Conservation (phyloP, 2,888 invertebrate genomes). For the Phalera bucephala region DNA sequence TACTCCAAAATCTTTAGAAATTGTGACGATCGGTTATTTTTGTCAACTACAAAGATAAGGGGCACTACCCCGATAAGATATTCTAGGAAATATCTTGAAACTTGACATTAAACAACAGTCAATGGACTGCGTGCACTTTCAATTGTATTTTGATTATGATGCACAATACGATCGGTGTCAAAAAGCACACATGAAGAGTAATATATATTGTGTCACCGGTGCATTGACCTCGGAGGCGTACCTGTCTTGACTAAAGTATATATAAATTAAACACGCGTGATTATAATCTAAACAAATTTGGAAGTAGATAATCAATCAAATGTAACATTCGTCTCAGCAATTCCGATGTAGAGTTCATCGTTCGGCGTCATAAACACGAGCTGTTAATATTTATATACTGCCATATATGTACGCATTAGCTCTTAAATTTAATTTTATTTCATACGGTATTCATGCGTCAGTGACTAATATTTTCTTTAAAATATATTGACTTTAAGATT, state of each 20-base stretch:
- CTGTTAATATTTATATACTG: background rate
- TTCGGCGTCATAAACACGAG: conserved; percentile 5
- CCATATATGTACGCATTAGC: background rate
- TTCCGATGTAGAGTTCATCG: conserved; percentile 29
- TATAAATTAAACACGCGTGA: conserved; percentile 29
- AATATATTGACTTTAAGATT: no score
- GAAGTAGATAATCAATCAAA: conserved; percentile 36
- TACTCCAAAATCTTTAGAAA: no score
- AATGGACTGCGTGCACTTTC: conserved; percentile 16
- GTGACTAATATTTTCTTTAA: background rate
- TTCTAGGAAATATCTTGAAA: no score
- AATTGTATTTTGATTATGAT: conserved; percentile 20
- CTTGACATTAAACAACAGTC: no score
- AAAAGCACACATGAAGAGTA: conserved; percentile 28
- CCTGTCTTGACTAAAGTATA: conserved; percentile 28
- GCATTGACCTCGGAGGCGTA: conserved; percentile 44
- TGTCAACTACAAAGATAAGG: no score
- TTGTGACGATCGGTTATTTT: no score
- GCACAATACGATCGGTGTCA: conserved; percentile 31
- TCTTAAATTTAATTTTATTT: background rate
- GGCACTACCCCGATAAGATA: no score
- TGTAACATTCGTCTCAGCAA: conserved; percentile 23
- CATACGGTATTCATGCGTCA: background rate
- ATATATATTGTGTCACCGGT: conserved; percentile 29
- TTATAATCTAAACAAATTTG: conserved; percentile 37